Evolutionary conservation across 2,888 invertebrate genomes (phyloP).

Genomic region (Invenusta paracnida): DNA sequence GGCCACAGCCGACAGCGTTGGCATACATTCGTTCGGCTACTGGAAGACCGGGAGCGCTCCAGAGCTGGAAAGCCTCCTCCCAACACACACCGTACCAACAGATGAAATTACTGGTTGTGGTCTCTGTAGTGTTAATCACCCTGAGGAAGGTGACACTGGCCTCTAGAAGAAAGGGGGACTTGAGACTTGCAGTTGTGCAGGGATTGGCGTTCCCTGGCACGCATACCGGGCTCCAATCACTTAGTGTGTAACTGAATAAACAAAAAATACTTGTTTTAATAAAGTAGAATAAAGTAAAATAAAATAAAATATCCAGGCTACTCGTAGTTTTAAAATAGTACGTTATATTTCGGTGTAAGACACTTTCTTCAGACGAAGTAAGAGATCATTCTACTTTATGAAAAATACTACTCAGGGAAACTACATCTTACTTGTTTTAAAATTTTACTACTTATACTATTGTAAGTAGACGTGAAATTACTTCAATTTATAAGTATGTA

Average conservation of each 20-base stretch:
- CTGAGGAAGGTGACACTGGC: not conserved
- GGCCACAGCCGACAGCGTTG: not conserved
- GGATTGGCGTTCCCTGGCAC: not conserved
- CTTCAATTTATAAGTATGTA: no score
- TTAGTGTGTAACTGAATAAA: not conserved
- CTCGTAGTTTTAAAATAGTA: no score
- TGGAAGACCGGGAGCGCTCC: not conserved
- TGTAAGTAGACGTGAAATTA: no score
- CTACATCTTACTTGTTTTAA: no score
- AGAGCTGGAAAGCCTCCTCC: not conserved
- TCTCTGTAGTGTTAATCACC: not conserved
- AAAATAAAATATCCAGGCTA: no score
- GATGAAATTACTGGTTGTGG: not conserved
- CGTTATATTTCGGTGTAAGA: no score
- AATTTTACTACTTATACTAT: no score
- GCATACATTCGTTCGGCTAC: not conserved
- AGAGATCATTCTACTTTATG: no score
- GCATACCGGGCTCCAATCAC: not conserved
- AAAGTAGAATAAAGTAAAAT: no score
- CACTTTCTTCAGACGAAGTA: no score
- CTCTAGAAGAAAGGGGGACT: not conserved
- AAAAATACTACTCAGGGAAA: no score
- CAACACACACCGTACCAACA: not conserved
- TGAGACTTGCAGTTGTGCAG: not conserved
- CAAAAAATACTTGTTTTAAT: no score